phyloP scores from a whole-genome alignment of 2,113 vertebrate genomes.

The Apeltes quadracus region DNA sequence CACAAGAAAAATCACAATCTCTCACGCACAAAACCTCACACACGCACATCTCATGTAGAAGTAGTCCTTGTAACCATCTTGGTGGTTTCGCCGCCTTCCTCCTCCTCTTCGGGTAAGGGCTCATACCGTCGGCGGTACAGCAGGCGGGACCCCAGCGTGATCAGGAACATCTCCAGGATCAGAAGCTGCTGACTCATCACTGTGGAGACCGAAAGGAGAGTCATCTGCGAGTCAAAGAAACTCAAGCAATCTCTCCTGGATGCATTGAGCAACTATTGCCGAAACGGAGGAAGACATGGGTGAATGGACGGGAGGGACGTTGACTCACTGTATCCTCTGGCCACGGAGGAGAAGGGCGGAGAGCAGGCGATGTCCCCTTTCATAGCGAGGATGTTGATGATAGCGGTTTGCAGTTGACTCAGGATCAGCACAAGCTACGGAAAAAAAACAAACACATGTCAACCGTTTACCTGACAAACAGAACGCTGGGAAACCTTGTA shows the following conservation, averaged over 20 bases:
- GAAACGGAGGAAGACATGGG: fast-evolving
- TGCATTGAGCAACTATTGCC: neutral
- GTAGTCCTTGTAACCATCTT: slow-evolving; percentile 52
- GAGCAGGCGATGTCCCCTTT: slow-evolving; percentile 79
- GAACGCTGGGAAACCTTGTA: slow-evolving; percentile 13
- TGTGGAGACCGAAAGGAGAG: slow-evolving; percentile 40
- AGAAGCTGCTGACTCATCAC: slow-evolving; percentile 86
- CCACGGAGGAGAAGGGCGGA: slow-evolving; percentile 82
- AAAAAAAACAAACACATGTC: slow-evolving; percentile 2
- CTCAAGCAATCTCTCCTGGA: neutral
- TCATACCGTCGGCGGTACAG: slow-evolving; percentile 83
- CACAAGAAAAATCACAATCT: neutral
- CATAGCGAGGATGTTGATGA: slow-evolving; percentile 84
- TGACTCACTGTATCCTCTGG: slow-evolving; percentile 86
- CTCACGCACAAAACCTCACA: slow-evolving; percentile 18
- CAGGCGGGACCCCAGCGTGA: slow-evolving; percentile 83
- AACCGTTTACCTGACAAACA: slow-evolving; percentile 12
- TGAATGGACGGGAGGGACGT: neutral
- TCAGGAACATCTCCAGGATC: slow-evolving; percentile 90
- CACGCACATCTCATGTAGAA: slow-evolving; percentile 50
- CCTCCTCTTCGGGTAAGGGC: slow-evolving; percentile 64
- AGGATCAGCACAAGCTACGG: slow-evolving; percentile 84
- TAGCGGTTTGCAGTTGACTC: slow-evolving; percentile 85
- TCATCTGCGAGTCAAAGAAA: neutral
- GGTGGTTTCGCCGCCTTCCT: slow-evolving; percentile 56